Evolutionary conservation across 2,888 invertebrate genomes (phyloP).

Genomic region (Scaptomyza flava): DNA sequence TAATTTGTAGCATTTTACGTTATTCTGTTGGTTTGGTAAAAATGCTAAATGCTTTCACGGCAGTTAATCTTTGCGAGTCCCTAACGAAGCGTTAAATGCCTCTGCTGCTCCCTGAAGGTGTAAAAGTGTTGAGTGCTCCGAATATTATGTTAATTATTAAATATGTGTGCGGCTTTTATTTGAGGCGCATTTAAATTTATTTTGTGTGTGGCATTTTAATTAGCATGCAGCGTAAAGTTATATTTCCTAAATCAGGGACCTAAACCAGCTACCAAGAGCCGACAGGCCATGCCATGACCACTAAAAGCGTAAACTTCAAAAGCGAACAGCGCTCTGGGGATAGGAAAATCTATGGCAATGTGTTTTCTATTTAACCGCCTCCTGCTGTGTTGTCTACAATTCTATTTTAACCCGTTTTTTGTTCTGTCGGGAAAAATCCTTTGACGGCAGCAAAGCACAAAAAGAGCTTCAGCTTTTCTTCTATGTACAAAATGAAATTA

Average conservation of each 20-base stretch:
- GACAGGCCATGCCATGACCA: conserved; percentile 3
- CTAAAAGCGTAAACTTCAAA: conserved; percentile 56
- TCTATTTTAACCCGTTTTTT: conserved; percentile 68
- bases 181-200: conserved; percentile 62
- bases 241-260: conserved; percentile 58
- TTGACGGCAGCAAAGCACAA: conserved; percentile 62
- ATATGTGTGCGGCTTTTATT: conserved; percentile 48
- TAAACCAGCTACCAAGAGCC: conserved; percentile 12
- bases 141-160: conserved; percentile 74
- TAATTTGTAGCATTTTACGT: conserved; percentile 10
- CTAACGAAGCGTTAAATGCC: conserved; percentile 74
- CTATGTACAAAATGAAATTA: conserved; percentile 76
- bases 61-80: conserved; percentile 67
- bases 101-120: conserved; percentile 54
- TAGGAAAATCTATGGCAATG: conserved; percentile 63
- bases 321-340: conserved; percentile 52
- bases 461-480: conserved; percentile 63
- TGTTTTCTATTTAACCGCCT: conserved; percentile 62
- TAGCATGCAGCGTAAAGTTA: conserved; percentile 59
- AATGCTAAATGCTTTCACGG: conserved; percentile 68
- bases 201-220: conserved; percentile 69
- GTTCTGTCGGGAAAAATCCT: conserved; percentile 64
- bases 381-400: conserved; percentile 59
- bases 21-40: conserved; percentile 34
- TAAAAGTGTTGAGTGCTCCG: conserved; percentile 67